A percentile compares a stretch with the other conserved stretches of the same genome.
These are phyloP conservation scores for Drosophila borealis DNA, from an alignment of 2,888 invertebrate genomes.

Conservation along the genomic window DNA sequence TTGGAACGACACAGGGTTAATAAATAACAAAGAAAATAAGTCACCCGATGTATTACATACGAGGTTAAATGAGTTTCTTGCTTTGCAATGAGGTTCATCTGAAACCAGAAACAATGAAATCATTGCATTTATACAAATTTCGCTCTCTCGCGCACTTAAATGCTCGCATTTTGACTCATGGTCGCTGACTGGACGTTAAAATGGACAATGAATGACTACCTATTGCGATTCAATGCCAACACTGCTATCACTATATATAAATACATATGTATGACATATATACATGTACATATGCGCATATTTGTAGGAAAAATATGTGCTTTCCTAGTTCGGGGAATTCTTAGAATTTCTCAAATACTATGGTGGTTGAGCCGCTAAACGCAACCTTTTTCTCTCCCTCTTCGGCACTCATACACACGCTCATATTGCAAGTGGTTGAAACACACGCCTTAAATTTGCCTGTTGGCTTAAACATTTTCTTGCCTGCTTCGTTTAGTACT, in stretches of 20 bases:
- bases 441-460: constrained; percentile 57
- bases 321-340: constrained; percentile 27
- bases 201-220: constrained; percentile 46
- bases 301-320: constrained; percentile 13
- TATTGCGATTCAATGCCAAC: constrained; percentile 49
- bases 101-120: constrained; percentile 32
- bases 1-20: constrained; percentile 34
- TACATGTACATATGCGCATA: background rate
- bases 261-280: constrained; percentile 8
- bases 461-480: constrained; percentile 37
- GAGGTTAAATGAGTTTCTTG: constrained; percentile 47
- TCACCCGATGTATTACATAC: constrained; percentile 19
- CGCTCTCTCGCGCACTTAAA: constrained; percentile 14
- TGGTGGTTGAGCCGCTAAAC: constrained; percentile 31
- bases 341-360: constrained; percentile 13
- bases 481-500: constrained; percentile 20
- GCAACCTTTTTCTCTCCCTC: constrained; percentile 10
- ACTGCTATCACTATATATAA: background rate
- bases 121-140: constrained; percentile 43
- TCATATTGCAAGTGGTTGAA: constrained; percentile 57
- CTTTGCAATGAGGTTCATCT: constrained; percentile 16
- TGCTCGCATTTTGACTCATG: constrained; percentile 53
- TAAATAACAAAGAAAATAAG: constrained; percentile 44
- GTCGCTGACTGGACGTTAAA: constrained; percentile 53
- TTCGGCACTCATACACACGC: constrained; percentile 13